These are phyloP conservation scores for Thecophora atra DNA, from an alignment of 2,888 invertebrate genomes.

Conservation along the genomic window DNA sequence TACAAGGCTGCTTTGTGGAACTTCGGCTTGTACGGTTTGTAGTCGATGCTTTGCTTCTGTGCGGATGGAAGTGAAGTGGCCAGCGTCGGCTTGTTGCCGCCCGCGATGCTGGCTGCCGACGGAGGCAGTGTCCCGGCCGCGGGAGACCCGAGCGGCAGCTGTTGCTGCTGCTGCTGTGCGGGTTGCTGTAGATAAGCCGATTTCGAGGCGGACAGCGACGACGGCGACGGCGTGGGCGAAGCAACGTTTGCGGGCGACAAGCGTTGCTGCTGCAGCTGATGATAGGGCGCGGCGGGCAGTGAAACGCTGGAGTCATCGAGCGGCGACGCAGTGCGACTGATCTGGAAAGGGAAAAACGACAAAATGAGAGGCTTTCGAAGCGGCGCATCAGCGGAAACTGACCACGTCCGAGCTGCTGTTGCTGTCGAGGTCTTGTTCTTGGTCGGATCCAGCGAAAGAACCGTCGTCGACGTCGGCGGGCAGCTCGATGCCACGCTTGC, in stretches of 20 bases:
- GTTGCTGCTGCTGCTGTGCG: conserved; percentile 46
- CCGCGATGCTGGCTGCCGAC: conserved; percentile 46
- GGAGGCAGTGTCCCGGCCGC: conserved; percentile 59
- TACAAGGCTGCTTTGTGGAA: conserved; percentile 75
- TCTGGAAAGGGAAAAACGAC: conserved; percentile 48
- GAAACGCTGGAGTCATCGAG: conserved; percentile 55
- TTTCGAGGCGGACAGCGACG: conserved; percentile 55
- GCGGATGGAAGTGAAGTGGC: conserved; percentile 45
- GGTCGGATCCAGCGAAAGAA: conserved; percentile 71
- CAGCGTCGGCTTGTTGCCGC: conserved; percentile 9
- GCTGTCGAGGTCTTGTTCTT: conserved; percentile 69
- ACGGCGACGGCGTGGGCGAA: conserved; percentile 52
- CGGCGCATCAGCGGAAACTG: conserved; percentile 40
- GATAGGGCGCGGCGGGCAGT: conserved; percentile 25
- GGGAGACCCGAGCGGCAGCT: conserved; percentile 60
- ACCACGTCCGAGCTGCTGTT: conserved; percentile 65
- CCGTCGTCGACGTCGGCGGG: conserved; percentile 71
- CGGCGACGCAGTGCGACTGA: conserved; percentile 62
- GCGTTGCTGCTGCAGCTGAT: conserved; percentile 31
- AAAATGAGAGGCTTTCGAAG: no score
- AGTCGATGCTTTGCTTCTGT: conserved; percentile 65
- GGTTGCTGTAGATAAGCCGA: conserved; percentile 54
- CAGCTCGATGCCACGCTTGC: conserved; percentile 71
- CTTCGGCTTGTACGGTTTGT: conserved; percentile 78
- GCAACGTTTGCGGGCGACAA: conserved; percentile 37